Evolutionary conservation across 2,797 vertebrate species (phyloP), one percentile per base, ranked within the genome.

Genomic region (Enteromius treurensis): DNA sequence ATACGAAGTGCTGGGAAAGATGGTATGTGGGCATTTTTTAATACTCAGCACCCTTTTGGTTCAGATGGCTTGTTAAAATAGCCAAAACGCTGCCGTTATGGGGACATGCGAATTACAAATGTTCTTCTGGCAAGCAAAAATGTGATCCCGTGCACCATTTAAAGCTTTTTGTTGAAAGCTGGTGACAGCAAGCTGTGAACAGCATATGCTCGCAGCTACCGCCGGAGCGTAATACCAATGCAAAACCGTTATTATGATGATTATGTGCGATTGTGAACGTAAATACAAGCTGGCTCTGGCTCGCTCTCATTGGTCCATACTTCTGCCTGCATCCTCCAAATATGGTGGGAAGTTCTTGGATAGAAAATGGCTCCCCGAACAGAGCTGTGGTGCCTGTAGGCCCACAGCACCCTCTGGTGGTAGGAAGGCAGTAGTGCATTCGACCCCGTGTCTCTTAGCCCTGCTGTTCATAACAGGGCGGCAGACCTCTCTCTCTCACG

Each of bases 301-400:
- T 68, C 53, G 51, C 83, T 84, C 87, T 90, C 88, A 84, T 88
- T 65, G 89, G 79, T 88, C 87, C 79, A 81, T 82, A 75, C 89
- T 88, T 89, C 26, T 86, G 49, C 81, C 82, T 88, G 86, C 71
- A 71, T 86, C 85, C 77, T 90, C 87, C 89, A 90, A 85, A 90
- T 86, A 77, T 62, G 89, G 89, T 88, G 87, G 79, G 82, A 89
- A 84, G 86, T 78, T 87, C 78, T 88, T 23, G 45, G 58, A 82
- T 74, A 90, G 91, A 93, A 94, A 95, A 94, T 93, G 93, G 91
- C 93, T 93, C 87, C 93, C 80, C 82, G 87, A 3, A 49, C 85
- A 3, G 75, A 65, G 76, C 21, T 37, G 77, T 34, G 69, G 74
- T 45, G 86, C 82, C 7, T 13, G 58, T 79, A 89, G 90, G 81